Conservation (phyloP, 2,113 vertebrate genomes). For the Conger conger region DNA sequence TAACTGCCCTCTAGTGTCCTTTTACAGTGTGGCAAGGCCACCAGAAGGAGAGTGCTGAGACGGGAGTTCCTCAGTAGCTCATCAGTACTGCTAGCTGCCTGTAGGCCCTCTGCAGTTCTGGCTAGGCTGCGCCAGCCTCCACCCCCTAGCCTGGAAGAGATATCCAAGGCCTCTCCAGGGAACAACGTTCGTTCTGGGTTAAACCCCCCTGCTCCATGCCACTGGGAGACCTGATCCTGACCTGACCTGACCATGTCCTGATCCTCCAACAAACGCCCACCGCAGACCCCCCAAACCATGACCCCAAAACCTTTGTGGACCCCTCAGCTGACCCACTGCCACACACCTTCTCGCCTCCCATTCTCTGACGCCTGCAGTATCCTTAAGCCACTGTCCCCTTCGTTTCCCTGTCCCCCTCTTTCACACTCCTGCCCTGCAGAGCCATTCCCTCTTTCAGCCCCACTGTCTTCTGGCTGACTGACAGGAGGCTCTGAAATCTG, state of each 20-base stretch:
- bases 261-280: conserved; percentile 45
- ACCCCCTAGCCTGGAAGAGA: conserved; percentile 85
- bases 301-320: no score
- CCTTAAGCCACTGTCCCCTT: background rate
- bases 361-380: background rate
- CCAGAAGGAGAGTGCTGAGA: background rate
- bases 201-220: conserved; percentile 56
- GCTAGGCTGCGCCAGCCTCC: conserved; percentile 79
- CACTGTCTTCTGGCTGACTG: no score
- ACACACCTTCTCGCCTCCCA: background rate
- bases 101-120: conserved; percentile 87
- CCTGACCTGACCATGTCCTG: no score
- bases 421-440: background rate
- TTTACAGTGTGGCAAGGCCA: background rate
- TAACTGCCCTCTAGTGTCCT: conserved; percentile 22
- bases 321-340: no score
- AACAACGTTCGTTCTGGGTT: conserved; percentile 73
- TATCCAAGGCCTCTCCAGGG: conserved; percentile 88
- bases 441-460: no score
- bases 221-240: conserved; percentile 61
- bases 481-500: no score
- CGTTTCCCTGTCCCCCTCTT: conserved; percentile 5
- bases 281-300: conserved; percentile 61
- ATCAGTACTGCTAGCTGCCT: conserved; percentile 79
- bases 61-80: conserved; percentile 9